Percentiles rank a stretch among this genome's conserved stretches.
Conservation (phyloP, 1,140 invertebrate genomes). For the Eumaeus atala region DNA sequence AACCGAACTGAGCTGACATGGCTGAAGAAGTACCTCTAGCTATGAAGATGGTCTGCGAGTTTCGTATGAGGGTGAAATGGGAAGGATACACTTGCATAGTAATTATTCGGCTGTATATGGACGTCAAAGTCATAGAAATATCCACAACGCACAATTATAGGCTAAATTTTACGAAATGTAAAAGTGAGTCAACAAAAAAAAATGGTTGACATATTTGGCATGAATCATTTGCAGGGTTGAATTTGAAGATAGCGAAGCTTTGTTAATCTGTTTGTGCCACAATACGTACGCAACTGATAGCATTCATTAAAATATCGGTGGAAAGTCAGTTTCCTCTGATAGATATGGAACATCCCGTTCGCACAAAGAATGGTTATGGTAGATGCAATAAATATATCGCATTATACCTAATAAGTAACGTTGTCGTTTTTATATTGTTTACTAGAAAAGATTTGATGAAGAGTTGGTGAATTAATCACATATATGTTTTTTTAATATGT, state of each 20-base stretch:
- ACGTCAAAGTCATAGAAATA: no score
- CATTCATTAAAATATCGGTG: slow-evolving; percentile 43
- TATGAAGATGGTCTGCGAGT: no score
- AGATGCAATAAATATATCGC: background rate
- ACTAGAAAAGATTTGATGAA: background rate
- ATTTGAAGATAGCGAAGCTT: background rate
- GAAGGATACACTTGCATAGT: no score
- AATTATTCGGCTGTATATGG: no score
- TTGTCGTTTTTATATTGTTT: background rate
- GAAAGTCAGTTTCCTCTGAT: slow-evolving; percentile 54
- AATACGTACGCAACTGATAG: slow-evolving; percentile 34
- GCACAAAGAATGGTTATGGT: slow-evolving; percentile 32
- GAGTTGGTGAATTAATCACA: no score
- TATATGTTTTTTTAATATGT: no score
- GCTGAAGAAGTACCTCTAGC: no score
- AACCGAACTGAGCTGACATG: no score
- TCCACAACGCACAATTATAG: no score
- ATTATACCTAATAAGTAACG: background rate
- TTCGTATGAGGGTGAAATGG: no score
- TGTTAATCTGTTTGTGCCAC: slow-evolving; percentile 37
- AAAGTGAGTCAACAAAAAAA: slow-evolving; percentile 13
- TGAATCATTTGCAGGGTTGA: slow-evolving; percentile 2
- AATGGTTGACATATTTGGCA: slow-evolving; percentile 10
- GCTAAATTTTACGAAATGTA: no score
- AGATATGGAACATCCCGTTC: slow-evolving; percentile 45